phyloP scores from a whole-genome alignment of 2,888 invertebrate genomes.

The Schizaphis graminum region DNA sequence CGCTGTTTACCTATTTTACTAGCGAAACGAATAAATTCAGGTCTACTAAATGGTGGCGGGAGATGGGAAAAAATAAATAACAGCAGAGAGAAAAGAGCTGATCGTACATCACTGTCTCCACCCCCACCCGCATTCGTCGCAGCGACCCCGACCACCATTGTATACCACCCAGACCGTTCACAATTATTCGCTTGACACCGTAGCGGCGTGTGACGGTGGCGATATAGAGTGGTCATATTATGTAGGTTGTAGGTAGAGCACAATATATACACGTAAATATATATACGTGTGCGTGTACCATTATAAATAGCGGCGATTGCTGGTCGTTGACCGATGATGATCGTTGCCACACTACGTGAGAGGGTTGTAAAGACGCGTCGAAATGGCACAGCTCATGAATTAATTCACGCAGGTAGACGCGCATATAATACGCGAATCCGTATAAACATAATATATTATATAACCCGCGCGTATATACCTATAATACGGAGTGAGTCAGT shows the following conservation, averaged over 20 bases:
- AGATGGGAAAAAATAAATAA: background rate
- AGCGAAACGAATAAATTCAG: slow-evolving; percentile 1
- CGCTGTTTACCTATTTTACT: slow-evolving; percentile 4
- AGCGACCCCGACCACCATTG: background rate
- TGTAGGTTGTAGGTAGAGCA: background rate
- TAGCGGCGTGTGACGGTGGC: background rate
- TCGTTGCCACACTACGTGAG: slow-evolving; percentile 1
- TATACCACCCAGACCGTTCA: background rate
- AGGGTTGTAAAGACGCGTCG: background rate
- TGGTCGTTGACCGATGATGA: background rate
- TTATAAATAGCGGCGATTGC: background rate
- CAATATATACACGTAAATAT: background rate
- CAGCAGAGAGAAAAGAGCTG: background rate
- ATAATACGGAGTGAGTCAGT: background rate
- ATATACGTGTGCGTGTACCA: background rate
- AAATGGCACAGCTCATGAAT: slow-evolving; percentile 22
- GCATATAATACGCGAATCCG: background rate
- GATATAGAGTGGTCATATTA: background rate
- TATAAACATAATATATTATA: background rate
- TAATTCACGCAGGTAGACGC: background rate
- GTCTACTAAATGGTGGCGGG: background rate
- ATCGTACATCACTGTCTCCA: slow-evolving; percentile 28
- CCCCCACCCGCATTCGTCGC: background rate
- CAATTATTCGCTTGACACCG: background rate
- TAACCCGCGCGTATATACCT: background rate